Percentiles rank a stretch among this genome's conserved stretches.
phyloP scores from a whole-genome alignment of 1,140 invertebrate species.

The Cylas formicarius region DNA sequence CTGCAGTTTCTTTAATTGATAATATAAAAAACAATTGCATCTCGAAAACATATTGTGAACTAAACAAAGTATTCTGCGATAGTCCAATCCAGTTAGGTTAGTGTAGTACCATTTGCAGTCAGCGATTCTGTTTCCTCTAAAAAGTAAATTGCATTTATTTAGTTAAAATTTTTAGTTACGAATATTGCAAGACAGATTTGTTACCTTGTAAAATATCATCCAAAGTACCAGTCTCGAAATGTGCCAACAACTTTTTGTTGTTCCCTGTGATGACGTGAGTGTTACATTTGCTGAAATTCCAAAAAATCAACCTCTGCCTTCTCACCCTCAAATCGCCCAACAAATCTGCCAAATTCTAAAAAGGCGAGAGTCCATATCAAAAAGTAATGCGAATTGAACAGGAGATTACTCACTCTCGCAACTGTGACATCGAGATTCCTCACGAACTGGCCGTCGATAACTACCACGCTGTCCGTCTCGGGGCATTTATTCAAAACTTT shows the following conservation, averaged over 20 bases:
- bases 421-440: conserved; percentile 54
- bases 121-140: no score
- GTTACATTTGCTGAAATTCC: conserved; percentile 35
- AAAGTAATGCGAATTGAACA: background rate
- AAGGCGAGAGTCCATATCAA: background rate
- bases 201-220: no score
- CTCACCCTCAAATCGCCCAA: conserved; percentile 36
- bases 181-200: no score
- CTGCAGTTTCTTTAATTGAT: no score
- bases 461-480: conserved; percentile 39
- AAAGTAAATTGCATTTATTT: no score
- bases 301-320: conserved; percentile 39
- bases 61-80: no score
- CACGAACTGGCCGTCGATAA: conserved; percentile 54
- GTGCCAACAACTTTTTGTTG: conserved; percentile 12
- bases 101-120: no score
- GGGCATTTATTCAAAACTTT: conserved; percentile 41
- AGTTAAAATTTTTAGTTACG: no score
- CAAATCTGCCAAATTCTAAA: conserved; percentile 30
- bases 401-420: conserved; percentile 34
- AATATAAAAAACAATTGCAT: no score
- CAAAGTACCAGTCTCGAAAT: conserved; percentile 16
- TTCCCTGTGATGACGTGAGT: conserved; percentile 27
- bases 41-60: no score
- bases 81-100: no score